These are phyloP conservation scores for Onchidella celtica DNA, from an alignment of 2,888 invertebrate genomes.

Conservation along the genomic window DNA sequence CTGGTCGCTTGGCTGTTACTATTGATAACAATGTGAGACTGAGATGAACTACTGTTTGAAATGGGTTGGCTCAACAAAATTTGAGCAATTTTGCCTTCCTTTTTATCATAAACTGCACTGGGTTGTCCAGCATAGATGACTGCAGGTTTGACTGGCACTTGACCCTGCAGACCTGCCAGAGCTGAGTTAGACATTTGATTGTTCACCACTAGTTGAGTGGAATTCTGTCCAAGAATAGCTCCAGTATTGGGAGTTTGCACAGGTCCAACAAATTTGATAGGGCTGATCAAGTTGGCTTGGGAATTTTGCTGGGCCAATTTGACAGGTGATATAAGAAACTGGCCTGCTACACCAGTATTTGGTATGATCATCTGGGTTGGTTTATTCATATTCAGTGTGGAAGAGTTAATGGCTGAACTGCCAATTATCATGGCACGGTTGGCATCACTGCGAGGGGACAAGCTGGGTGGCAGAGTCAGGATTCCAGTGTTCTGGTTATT, in stretches of 20 bases:
- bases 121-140: constrained; percentile 33
- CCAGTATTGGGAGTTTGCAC: background rate
- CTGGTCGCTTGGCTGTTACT: background rate
- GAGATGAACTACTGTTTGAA: background rate
- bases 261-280: constrained; percentile 26
- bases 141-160: constrained; percentile 15
- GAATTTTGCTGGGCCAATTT: constrained; percentile 32
- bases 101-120: background rate
- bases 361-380: constrained; percentile 27
- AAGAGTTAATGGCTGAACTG: background rate
- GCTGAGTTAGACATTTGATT: background rate
- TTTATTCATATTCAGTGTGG: background rate
- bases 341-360: constrained; percentile 14
- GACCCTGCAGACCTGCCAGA: background rate
- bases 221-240: background rate
- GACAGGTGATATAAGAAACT: constrained; percentile 36
- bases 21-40: constrained; percentile 2
- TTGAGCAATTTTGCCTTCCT: constrained; percentile 31
- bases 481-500: background rate
- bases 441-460: background rate
- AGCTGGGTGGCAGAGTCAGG: background rate
- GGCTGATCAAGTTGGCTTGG: constrained; percentile 10
- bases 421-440: background rate
- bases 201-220: background rate
- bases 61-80: constrained; percentile 14